Evolutionary conservation across 1,140 invertebrate genomes (phyloP).

Genomic region (Ptiloglossa arizonensis): DNA sequence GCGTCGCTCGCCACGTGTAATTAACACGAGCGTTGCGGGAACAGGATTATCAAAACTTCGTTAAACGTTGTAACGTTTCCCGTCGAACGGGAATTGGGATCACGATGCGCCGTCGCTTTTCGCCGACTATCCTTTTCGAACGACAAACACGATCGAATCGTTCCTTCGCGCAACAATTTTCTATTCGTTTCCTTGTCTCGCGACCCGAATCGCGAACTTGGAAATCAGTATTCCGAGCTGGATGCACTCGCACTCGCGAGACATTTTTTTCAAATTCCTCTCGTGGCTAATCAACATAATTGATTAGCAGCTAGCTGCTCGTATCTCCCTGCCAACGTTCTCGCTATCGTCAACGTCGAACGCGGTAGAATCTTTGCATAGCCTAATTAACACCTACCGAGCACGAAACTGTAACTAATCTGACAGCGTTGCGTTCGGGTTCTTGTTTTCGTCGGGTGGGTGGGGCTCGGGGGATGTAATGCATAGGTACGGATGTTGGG

Average conservation of each 20-base stretch:
- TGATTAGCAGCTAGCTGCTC: slow-evolving; percentile 49
- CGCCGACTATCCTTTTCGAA: too few relatives aligned
- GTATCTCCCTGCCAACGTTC: background rate
- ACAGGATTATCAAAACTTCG: slow-evolving; percentile 6
- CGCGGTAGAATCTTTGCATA: slow-evolving; percentile 40
- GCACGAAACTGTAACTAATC: slow-evolving; percentile 42
- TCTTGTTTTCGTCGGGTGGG: slow-evolving; percentile 40
- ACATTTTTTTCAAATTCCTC: background rate
- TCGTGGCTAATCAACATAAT: slow-evolving; percentile 55
- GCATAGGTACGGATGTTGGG: slow-evolving; percentile 39
- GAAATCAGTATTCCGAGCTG: background rate
- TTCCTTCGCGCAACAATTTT: too few relatives aligned
- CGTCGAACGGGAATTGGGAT: background rate
- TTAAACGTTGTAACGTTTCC: background rate
- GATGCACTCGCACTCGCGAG: too few relatives aligned
- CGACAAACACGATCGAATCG: too few relatives aligned
- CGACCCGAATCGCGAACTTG: background rate
- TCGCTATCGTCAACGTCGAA: slow-evolving; percentile 2
- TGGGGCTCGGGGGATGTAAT: slow-evolving; percentile 19
- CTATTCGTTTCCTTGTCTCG: too few relatives aligned
- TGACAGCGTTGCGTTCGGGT: slow-evolving; percentile 33
- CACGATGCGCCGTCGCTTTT: too few relatives aligned
- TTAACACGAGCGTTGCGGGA: slow-evolving; percentile 10
- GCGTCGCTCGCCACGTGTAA: slow-evolving; percentile 14
- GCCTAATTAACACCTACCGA: slow-evolving; percentile 58